Evolutionary conservation across 2,797 vertebrate species (phyloP), one percentile per base, ranked within the genome.

Genomic region (Platyrinchus mystaceus): DNA sequence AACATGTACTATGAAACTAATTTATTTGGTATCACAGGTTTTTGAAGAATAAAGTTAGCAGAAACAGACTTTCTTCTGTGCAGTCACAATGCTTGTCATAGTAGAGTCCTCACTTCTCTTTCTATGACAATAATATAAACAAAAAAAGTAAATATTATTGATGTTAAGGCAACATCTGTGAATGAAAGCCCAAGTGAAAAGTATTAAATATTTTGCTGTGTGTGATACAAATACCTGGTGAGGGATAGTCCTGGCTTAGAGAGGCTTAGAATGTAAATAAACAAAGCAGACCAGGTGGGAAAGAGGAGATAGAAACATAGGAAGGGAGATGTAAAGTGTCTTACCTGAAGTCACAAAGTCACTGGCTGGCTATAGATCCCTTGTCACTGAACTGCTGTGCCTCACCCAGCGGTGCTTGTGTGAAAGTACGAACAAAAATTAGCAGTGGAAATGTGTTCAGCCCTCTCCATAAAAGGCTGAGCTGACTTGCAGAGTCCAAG

Each of bases 361-460:
- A 17, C 14, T 28, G 50, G 1, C 18, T 74, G 52, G 24, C 32
- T 80, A 22, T 4, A 70, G 19, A 47, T 37, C 16, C 59, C 24
- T 14, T 1, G 15, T 32, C 34, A 26, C 5, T 24, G n/a, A 52
- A 37, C 10, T 24, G 0, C 0, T 0, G 27, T 28, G 8, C n/a
- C 36, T 81, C 16, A 10, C 10, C 5, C 17, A 50, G 34, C 1
- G 0, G 36, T 55, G 5, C 5, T 46, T 30, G 22, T 1, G 4
- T 37, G 64, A 74, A 83, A 5, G 4, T 24, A 10, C 3, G 78
- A 52, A 20, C 4, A 34, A 47, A 71, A 71, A 58, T 15, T 15
- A 73, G 8, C 14, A 47, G 10, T 28, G 73, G 21, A 34, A 62
- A 71, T 4, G 5, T 47, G 32, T 71, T 44, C 26, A 70, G 20